Base-by-base conservation (phyloP, 2,888 invertebrate genomes). In the Caenorhabditis sp. region DNA sequence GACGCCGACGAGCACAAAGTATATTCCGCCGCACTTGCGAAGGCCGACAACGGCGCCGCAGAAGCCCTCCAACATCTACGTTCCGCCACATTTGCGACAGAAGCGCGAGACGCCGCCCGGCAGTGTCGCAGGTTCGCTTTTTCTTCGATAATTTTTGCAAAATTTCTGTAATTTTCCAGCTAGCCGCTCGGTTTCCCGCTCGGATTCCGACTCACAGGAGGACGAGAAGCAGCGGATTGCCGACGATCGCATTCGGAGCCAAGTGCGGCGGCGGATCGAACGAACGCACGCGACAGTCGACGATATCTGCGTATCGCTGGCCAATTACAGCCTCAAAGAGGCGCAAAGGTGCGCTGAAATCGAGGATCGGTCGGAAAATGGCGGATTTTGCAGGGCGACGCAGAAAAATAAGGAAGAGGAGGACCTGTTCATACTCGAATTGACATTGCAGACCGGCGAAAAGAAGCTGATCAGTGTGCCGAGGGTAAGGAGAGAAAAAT, bases 81-180 rank as follows among this genome's bases (percentile, higher is more conserved):
- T 81, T 45, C 83, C 83, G 22, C 83, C 81, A 4, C 81, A 81
- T 61, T 48, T 77, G 30, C 46, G 83, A n/a, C 63, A 30, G 30
- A 22, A 39, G 4, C 26, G 41, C 15, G 6, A 53, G 37, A 22
- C 24, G 2, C 1, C 30, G 20, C 13, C 4, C 9, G 41, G 17
- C 13, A 15, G 4, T 41, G 41, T 41, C 20, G 15, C 41, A 41
- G 41, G 41, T 39, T 39, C 39, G 20, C 15, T 43, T 43, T 43
- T 43, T 43, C 6, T 43, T n/a, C n/a, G n/a, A n/a, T 15, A 17
- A 17, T 7, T 43, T 17, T 5, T 11, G 6, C 15, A 43, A 15
- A 43, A 45, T 15, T 45, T 4, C 11, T 11, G 1, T 24, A 2
- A 6, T 17, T 45, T 63, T 63, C 9, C 65, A 53, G 65, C 41